A percentile compares a stretch with the other conserved stretches of the same genome.
These are phyloP conservation scores for Bombus vancouverensis DNA, from an alignment of 1,140 invertebrate species.

Conservation along the genomic window DNA sequence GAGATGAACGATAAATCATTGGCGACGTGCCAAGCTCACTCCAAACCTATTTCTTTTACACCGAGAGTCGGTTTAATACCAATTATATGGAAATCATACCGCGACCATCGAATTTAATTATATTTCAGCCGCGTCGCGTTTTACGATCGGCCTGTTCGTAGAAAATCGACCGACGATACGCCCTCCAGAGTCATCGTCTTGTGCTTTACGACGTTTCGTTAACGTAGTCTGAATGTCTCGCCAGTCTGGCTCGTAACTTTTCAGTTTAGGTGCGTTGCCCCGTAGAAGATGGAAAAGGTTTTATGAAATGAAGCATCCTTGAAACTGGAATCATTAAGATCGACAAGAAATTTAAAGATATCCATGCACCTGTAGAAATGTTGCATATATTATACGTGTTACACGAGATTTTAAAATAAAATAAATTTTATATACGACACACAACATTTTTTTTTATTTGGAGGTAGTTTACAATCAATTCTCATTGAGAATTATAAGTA, in stretches of 20 bases:
- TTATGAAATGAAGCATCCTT: neutral
- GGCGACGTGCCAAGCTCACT: constrained; percentile 23
- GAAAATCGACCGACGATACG: constrained; percentile 1
- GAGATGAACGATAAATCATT: constrained; percentile 28
- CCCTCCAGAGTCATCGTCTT: constrained; percentile 15
- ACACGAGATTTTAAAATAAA: too few relatives aligned
- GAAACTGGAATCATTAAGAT: neutral
- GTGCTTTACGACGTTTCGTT: neutral
- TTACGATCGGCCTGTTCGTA: constrained; percentile 37
- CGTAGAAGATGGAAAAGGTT: neutral
- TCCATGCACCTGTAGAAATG: too few relatives aligned
- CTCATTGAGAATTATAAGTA: too few relatives aligned
- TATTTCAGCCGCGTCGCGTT: constrained; percentile 22
- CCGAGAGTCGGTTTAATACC: constrained; percentile 47
- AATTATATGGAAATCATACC: constrained; percentile 55
- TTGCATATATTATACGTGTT: too few relatives aligned
- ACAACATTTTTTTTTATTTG: too few relatives aligned
- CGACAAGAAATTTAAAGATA: too few relatives aligned
- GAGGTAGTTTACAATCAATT: too few relatives aligned
- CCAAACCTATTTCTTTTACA: neutral
- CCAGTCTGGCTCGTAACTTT: neutral
- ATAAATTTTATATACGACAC: too few relatives aligned
- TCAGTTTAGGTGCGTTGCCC: too few relatives aligned
- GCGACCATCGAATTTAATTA: constrained; percentile 52
- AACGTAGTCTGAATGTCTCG: neutral